These are phyloP conservation scores for Papilio elwesi DNA, from an alignment of 2,888 invertebrate genomes.

Conservation along the genomic window DNA sequence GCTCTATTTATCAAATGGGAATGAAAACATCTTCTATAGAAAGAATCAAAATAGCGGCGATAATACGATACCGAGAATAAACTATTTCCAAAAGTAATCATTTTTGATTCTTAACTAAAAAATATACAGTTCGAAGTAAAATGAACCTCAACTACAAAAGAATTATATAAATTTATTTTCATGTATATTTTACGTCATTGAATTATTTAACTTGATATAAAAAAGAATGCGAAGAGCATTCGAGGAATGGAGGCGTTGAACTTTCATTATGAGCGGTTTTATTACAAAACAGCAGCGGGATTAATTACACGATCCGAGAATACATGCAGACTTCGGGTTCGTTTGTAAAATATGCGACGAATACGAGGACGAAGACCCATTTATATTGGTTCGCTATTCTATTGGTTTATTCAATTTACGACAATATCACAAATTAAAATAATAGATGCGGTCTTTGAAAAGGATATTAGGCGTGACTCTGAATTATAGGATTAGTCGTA, in stretches of 20 bases:
- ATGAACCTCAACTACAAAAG: no score
- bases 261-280: slow-evolving; percentile 25
- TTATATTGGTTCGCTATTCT: neutral
- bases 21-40: neutral
- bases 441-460: no score
- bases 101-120: no score
- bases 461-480: no score
- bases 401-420: no score
- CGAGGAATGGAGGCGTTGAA: slow-evolving; percentile 6
- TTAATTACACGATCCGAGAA: slow-evolving; percentile 24
- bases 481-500: no score
- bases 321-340: neutral
- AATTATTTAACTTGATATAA: slow-evolving; percentile 6
- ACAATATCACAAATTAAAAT: no score
- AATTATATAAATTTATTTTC: no score
- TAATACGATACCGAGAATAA: neutral
- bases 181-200: neutral
- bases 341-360: neutral
- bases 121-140: neutral
- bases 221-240: slow-evolving; percentile 15
- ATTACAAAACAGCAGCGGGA: slow-evolving; percentile 16
- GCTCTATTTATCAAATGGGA: neutral
- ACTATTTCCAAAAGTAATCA: no score
- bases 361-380: neutral
- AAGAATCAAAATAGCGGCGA: neutral